Conservation (phyloP, 2,888 invertebrate species). For the Lydus trimaculatus region DNA sequence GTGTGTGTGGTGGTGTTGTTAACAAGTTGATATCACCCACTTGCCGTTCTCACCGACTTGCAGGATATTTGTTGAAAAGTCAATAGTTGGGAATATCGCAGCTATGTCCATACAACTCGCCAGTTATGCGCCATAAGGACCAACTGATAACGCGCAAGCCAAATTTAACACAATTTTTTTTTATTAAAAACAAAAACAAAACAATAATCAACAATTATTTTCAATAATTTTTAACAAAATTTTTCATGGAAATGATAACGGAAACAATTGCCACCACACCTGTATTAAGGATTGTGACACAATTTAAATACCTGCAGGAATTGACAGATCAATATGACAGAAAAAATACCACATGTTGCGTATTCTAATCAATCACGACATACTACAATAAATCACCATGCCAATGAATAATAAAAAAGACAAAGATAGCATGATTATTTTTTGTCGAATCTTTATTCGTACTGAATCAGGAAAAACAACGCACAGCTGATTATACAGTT, state of each 20-base stretch:
- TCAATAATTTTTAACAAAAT: background rate
- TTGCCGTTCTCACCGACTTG: constrained; percentile 51
- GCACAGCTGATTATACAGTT: background rate
- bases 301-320: constrained; percentile 30
- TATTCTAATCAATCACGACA: constrained; percentile 32
- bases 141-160: constrained; percentile 51
- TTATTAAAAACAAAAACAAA: constrained; percentile 31
- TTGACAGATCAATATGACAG: constrained; percentile 49
- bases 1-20: background rate
- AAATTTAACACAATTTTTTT: constrained; percentile 34
- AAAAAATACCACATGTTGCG: constrained; percentile 53
- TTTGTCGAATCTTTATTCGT: background rate
- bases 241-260: background rate
- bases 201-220: constrained; percentile 26
- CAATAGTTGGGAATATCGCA: constrained; percentile 47
- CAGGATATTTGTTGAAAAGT: constrained; percentile 44
- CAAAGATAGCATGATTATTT: background rate
- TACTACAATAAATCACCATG: background rate
- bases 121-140: constrained; percentile 55
- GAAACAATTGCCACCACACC: background rate
- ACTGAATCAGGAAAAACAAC: background rate
- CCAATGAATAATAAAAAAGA: background rate
- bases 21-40: constrained; percentile 39
- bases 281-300: constrained; percentile 11
- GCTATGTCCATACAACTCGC: constrained; percentile 46